Conservation (phyloP, 2,888 invertebrate genomes). For the Athetis lepigone region DNA sequence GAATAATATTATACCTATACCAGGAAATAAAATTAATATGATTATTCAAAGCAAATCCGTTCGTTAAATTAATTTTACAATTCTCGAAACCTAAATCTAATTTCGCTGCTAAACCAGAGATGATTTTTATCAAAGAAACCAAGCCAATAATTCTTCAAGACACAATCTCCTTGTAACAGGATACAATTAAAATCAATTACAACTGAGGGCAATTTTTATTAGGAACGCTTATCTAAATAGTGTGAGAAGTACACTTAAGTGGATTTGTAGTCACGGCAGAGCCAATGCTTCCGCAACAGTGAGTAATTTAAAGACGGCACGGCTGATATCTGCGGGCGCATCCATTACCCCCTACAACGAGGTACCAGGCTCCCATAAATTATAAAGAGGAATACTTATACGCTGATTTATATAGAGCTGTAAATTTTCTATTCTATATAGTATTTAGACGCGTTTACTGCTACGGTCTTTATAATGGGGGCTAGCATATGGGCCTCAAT, state of each 20-base stretch:
- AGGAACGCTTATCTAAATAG: slow-evolving; percentile 82
- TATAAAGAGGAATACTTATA: slow-evolving; percentile 85
- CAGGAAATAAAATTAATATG: too few relatives aligned
- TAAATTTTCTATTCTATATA: slow-evolving; percentile 77
- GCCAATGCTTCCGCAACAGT: slow-evolving; percentile 83
- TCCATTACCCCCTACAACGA: slow-evolving; percentile 87
- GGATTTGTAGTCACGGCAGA: slow-evolving; percentile 84
- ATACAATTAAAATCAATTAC: slow-evolving; percentile 85
- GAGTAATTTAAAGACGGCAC: slow-evolving; percentile 87
- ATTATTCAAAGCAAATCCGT: too few relatives aligned
- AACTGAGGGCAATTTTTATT: slow-evolving; percentile 81
- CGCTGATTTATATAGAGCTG: slow-evolving; percentile 85
- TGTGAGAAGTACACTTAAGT: slow-evolving; percentile 84
- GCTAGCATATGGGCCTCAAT: slow-evolving; percentile 47
- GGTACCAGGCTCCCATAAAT: slow-evolving; percentile 84
- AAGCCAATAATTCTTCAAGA: slow-evolving; percentile 28
- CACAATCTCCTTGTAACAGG: slow-evolving; percentile 57
- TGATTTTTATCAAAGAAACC: slow-evolving; percentile 13
- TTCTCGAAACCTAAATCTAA: not conserved
- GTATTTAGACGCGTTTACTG: slow-evolving; percentile 61
- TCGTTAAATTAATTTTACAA: too few relatives aligned
- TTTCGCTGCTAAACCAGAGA: not conserved
- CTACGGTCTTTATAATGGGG: slow-evolving; percentile 54
- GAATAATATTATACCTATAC: too few relatives aligned
- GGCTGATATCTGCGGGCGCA: slow-evolving; percentile 87